phyloP scores from a whole-genome alignment of 2,888 invertebrate species.

The Drosophila mercatorum region DNA sequence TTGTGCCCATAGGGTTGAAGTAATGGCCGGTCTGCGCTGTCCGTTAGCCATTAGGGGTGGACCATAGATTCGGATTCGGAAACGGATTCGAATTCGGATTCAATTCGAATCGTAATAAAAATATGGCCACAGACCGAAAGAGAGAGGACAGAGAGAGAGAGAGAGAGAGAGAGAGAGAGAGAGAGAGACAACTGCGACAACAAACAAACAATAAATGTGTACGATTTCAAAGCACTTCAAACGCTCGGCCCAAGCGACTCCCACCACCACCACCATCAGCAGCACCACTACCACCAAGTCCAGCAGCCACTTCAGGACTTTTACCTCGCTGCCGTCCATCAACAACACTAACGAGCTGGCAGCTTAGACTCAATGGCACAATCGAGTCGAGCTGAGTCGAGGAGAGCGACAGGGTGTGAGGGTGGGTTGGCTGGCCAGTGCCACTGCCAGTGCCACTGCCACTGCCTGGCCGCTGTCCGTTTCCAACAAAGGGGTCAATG shows the following conservation, averaged over 20 bases:
- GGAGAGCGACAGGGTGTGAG: slow-evolving; percentile 36
- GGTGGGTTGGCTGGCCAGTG: slow-evolving; percentile 49
- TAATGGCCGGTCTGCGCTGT: slow-evolving; percentile 54
- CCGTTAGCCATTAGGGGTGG: slow-evolving; percentile 74
- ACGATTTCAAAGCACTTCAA: slow-evolving; percentile 61
- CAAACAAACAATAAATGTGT: slow-evolving; percentile 55
- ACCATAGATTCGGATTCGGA: slow-evolving; percentile 51
- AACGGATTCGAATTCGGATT: slow-evolving; percentile 62
- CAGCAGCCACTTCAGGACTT: slow-evolving; percentile 50
- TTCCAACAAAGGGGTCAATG: slow-evolving; percentile 70
- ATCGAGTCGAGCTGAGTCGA: slow-evolving; percentile 26
- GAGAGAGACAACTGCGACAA: slow-evolving; percentile 41
- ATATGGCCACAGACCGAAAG: slow-evolving; percentile 49
- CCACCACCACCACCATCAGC: slow-evolving; percentile 5
- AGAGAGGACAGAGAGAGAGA: neutral
- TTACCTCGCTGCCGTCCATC: slow-evolving; percentile 59
- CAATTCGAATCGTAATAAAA: slow-evolving; percentile 69
- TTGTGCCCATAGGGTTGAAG: slow-evolving; percentile 49
- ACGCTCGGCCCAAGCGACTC: slow-evolving; percentile 18
- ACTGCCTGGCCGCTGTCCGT: slow-evolving; percentile 41
- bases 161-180: slow-evolving; percentile 3
- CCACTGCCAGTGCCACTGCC: slow-evolving; percentile 2
- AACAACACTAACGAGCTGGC: slow-evolving; percentile 57
- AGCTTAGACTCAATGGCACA: slow-evolving; percentile 29
- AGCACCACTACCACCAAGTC: slow-evolving; percentile 27